A percentile compares a stretch with the other conserved stretches of the same genome.
These are phyloP conservation scores for Amyelois transitella DNA, from an alignment of 1,140 invertebrate species.

Conservation along the genomic window DNA sequence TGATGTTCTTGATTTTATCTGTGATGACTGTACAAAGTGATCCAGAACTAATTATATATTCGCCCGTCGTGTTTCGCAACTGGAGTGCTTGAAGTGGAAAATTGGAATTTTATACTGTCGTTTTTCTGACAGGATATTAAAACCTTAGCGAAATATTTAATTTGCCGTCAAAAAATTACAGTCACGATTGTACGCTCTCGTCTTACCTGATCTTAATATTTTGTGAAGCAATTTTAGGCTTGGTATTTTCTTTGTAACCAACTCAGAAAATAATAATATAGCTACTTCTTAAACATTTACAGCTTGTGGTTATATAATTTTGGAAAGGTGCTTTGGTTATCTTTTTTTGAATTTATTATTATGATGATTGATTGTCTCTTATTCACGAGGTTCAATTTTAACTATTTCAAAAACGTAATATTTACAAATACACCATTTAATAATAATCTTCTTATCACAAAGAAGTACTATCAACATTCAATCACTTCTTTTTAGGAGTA, in stretches of 20 bases:
- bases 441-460: no score
- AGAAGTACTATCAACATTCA: no score
- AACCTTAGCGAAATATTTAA: slow-evolving; percentile 13
- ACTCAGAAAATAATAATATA: neutral
- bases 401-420: no score
- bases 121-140: slow-evolving; percentile 30
- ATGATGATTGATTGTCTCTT: no score
- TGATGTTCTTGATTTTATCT: no score
- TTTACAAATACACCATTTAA: no score
- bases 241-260: neutral
- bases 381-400: no score
- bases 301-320: no score
- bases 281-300: neutral
- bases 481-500: no score
- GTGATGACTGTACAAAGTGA: slow-evolving; percentile 1
- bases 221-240: neutral
- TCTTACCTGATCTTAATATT: slow-evolving; percentile 3
- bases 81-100: slow-evolving; percentile 23
- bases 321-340: no score
- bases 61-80: slow-evolving; percentile 22
- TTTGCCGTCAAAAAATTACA: slow-evolving; percentile 6
- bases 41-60: slow-evolving; percentile 31
- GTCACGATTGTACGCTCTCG: slow-evolving; percentile 2
- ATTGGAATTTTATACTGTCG: slow-evolving; percentile 32
- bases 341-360: no score